A percentile compares a stretch with the other conserved stretches of the same genome.
Conservation (phyloP, 1,140 invertebrate species). For the Phymastichus coffea region DNA sequence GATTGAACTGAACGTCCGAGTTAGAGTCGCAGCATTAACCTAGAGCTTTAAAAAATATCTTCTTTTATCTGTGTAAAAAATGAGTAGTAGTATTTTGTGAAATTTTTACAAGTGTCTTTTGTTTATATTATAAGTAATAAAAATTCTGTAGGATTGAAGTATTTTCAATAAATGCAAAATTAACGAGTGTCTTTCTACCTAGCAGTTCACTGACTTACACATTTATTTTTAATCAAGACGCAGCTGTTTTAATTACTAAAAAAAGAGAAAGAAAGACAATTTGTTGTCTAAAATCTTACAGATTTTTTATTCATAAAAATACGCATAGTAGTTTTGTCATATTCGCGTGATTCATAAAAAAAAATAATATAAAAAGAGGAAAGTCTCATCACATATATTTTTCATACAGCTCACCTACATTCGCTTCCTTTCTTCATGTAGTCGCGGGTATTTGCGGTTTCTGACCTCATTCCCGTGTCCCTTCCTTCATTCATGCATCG, state of each 20-base stretch:
- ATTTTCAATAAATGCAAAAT: too few species aligned
- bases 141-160: too few species aligned
- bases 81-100: too few species aligned
- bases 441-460: not conserved
- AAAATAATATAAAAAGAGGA: not conserved
- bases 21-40: too few species aligned
- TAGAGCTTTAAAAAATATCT: too few species aligned
- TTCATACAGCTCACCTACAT: not conserved
- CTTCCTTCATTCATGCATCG: conserved; percentile 13
- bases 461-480: conserved; percentile 4
- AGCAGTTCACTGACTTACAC: not conserved
- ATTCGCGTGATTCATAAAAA: not conserved
- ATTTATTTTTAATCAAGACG: not conserved
- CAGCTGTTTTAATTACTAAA: not conserved
- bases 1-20: too few species aligned
- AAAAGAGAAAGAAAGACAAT: not conserved
- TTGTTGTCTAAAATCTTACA: conserved; percentile 3
- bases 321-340: not conserved
- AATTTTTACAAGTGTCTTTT: too few species aligned
- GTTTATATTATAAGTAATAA: too few species aligned
- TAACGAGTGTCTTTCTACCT: too few species aligned
- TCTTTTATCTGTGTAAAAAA: too few species aligned
- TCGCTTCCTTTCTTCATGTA: not conserved
- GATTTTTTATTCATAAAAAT: not conserved
- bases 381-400: not conserved